A percentile compares a stretch with the other conserved stretches of the same genome.
These are phyloP conservation scores for Rhyacichthys aspro DNA, from an alignment of 2,797 vertebrate species.

Conservation along the genomic window DNA sequence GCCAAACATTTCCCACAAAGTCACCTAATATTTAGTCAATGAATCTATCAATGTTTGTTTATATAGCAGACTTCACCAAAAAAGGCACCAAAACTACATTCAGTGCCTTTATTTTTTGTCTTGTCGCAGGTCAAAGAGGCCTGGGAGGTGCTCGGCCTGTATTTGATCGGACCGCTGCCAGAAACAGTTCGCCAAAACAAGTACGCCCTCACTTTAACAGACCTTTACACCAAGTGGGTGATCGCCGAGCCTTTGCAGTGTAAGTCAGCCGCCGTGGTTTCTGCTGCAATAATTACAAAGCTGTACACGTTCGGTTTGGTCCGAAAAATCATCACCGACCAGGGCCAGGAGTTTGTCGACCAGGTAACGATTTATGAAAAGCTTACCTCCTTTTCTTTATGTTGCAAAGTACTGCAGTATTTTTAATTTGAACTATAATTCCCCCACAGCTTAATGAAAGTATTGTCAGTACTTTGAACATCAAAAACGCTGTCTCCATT, in stretches of 20 bases:
- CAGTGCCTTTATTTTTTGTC: too few relatives aligned
- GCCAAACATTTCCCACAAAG: too few relatives aligned
- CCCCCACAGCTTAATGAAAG: conserved; percentile 6
- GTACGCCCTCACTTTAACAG: neutral
- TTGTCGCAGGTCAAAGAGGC: conserved; percentile 5
- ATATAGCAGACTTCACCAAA: too few relatives aligned
- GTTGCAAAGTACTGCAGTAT: neutral
- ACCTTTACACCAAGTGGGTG: conserved; percentile 10
- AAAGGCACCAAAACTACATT: too few relatives aligned
- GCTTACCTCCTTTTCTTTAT: neutral
- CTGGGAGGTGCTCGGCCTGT: conserved; percentile 2
- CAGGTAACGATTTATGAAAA: neutral
- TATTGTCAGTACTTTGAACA: conserved; percentile 1
- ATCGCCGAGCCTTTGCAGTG: conserved; percentile 4
- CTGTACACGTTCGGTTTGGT: conserved; percentile 6
- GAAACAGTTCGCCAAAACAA: neutral
- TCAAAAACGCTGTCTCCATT: conserved; percentile 8
- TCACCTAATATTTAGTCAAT: too few relatives aligned
- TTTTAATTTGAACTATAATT: neutral
- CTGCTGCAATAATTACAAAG: neutral
- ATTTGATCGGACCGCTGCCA: conserved; percentile 1
- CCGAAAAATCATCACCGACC: conserved; percentile 7
- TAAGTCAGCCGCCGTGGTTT: neutral
- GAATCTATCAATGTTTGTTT: neutral
- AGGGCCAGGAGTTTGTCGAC: neutral